A percentile compares a stretch with the other conserved stretches of the same genome.
These are phyloP conservation scores for Rhagonycha lutea DNA, from an alignment of 2,888 invertebrate genomes.

Conservation along the genomic window DNA sequence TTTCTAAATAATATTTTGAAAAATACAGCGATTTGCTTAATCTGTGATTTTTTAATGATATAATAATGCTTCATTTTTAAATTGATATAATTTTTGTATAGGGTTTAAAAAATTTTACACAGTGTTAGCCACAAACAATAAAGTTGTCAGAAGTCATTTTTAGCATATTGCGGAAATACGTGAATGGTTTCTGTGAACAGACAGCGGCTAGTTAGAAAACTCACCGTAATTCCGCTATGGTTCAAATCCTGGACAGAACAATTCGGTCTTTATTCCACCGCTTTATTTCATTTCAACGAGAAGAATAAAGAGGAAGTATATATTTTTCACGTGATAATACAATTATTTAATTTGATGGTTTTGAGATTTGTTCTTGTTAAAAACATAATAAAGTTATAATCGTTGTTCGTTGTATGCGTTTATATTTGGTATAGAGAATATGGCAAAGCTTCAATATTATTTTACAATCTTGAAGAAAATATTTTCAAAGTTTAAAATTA, in stretches of 20 bases:
- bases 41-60: neutral
- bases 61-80: neutral
- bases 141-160: slow-evolving; percentile 31
- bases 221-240: slow-evolving; percentile 6
- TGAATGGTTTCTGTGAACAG: slow-evolving; percentile 19
- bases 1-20: neutral
- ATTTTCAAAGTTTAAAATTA: too few relatives aligned
- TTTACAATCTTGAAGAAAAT: neutral
- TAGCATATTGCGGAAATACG: slow-evolving; percentile 31
- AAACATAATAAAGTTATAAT: neutral
- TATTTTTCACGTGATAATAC: neutral
- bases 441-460: neutral
- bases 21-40: neutral
- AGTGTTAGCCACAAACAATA: slow-evolving; percentile 12
- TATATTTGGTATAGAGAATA: too few relatives aligned
- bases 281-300: slow-evolving; percentile 8
- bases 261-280: slow-evolving; percentile 1
- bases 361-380: neutral
- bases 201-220: slow-evolving; percentile 13
- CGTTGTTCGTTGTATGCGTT: neutral
- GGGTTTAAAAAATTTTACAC: neutral
- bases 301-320: neutral
- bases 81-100: neutral
- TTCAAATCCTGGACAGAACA: slow-evolving; percentile 2
- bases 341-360: neutral